These are phyloP conservation scores for Tachystola acroxantha DNA, from an alignment of 2,888 invertebrate genomes.

Conservation along the genomic window DNA sequence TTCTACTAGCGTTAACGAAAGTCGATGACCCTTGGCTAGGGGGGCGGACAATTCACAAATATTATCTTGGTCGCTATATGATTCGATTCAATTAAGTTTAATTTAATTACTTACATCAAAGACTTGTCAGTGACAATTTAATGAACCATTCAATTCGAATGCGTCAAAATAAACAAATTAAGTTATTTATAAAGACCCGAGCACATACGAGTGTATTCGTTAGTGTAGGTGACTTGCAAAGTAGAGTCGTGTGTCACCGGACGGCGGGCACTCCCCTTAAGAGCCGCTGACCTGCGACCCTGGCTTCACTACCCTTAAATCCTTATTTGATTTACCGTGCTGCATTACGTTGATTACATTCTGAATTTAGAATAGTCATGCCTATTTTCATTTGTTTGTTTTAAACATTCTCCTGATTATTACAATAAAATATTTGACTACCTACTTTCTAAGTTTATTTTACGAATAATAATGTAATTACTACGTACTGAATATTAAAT, in stretches of 20 bases:
- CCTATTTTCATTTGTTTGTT: neutral
- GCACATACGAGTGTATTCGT: constrained; percentile 56
- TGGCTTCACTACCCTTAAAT: constrained; percentile 39
- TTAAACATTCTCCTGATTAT: no score
- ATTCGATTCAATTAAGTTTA: no score
- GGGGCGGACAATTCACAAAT: no score
- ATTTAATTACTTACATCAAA: no score
- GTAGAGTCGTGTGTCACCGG: constrained; percentile 48
- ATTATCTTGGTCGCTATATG: no score
- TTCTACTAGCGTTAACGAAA: no score
- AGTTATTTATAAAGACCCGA: constrained; percentile 48
- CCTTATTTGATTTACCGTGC: constrained; percentile 39
- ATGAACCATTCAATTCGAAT: constrained; percentile 41
- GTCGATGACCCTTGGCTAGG: no score
- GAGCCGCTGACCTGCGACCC: constrained; percentile 15
- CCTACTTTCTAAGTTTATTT: no score
- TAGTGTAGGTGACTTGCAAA: constrained; percentile 68
- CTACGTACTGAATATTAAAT: no score
- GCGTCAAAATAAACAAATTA: constrained; percentile 55
- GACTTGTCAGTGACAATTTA: constrained; percentile 14
- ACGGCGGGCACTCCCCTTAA: constrained; percentile 39
- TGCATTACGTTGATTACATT: constrained; percentile 64
- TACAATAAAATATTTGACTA: no score
- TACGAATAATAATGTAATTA: no score
- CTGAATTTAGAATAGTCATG: constrained; percentile 40